Evolutionary conservation across 1,140 invertebrate genomes (phyloP), one percentile per base, ranked within the genome.

Genomic region (Diachasma alloeum): DNA sequence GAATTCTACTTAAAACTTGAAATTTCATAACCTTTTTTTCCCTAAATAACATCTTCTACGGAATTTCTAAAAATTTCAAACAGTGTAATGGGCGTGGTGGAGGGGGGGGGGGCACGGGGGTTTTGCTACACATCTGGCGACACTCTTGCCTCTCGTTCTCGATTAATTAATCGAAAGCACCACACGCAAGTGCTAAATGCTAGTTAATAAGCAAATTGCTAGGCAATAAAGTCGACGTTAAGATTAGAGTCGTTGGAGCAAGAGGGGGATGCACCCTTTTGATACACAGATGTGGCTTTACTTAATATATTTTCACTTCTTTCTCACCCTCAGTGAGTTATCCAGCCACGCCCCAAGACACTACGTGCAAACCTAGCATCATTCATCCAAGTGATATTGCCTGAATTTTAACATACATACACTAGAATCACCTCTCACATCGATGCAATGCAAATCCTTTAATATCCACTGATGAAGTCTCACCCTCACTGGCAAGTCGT

Each of bases 171-270:
- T 89, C 80, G 86, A 86, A 82, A 22, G 42, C 66, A 67, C 85
- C 86, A 84, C 83, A 87, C 71, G 82, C 83, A 85, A 84, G 87
- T 82, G 86, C 87, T 87, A 88, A 88, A 85, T 87, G 85, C 84
- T 81, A 88, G 85, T 89, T 88, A 87, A 89, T 89, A 89, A 89
- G 87, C 87, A 89, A 88, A 89, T 89, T 88, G 87, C 85, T 80
- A 83, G 81, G 87, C 85, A 87, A 89, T 89, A 88, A 89, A 89
- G 86, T 87, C 85, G 80, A 81, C 79, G 83, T 68, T 39, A 19
- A 68, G 36, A 37, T 39, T 13, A 73, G 72, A 37, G 3, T 26
- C 77, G 81, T 56, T 78, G 75, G 76, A 26, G 72, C 15, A 56
- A 56, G 63, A 36, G 39, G 70, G 70, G 17, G 71, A 10, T 26